These are phyloP conservation scores for Crotalus helleri DNA, from an alignment of 2,113 vertebrate genomes.

Conservation along the genomic window DNA sequence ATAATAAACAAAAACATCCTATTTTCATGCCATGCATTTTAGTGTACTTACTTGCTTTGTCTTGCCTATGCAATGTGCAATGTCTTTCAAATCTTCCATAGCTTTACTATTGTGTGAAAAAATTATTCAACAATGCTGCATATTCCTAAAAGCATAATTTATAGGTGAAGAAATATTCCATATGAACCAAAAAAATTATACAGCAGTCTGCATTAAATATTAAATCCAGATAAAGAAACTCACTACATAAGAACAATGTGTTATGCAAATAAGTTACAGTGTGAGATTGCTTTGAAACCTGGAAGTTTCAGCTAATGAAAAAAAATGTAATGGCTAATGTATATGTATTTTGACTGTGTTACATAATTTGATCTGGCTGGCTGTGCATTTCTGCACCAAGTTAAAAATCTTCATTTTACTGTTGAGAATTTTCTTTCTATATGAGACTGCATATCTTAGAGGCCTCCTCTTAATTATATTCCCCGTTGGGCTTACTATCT, in stretches of 20 bases:
- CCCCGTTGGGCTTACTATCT: background rate
- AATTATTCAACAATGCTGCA: background rate
- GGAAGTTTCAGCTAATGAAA: background rate
- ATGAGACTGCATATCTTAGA: background rate
- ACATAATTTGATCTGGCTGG: background rate
- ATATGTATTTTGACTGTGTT: background rate
- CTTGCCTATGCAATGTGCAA: background rate
- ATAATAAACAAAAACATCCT: background rate
- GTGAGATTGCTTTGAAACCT: background rate
- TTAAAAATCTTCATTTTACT: background rate
- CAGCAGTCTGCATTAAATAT: background rate
- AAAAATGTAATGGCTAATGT: background rate
- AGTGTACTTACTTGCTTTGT: background rate
- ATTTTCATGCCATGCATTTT: background rate
- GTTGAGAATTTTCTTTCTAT: background rate
- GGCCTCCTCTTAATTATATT: background rate
- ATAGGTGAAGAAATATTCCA: background rate
- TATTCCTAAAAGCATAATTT: background rate
- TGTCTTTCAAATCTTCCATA: background rate
- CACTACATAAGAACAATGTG: background rate
- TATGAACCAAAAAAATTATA: background rate
- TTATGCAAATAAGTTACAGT: background rate
- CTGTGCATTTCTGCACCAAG: background rate
- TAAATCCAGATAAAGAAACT: background rate
- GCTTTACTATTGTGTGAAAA: background rate